These are phyloP conservation scores for Oenanthe melanoleuca DNA, from an alignment of 2,113 vertebrate species.

Conservation along the genomic window DNA sequence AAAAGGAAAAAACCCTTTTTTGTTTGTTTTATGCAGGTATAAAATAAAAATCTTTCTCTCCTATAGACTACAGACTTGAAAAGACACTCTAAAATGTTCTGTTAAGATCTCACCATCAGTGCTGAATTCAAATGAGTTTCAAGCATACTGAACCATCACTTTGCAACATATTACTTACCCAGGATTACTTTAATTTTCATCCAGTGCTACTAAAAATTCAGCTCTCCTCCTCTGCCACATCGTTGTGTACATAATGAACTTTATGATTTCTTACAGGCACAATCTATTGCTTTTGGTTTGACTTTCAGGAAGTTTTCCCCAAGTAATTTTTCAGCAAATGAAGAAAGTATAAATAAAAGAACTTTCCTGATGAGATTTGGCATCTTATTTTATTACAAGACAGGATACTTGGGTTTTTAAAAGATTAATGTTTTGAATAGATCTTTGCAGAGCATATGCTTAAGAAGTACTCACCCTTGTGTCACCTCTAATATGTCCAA, in stretches of 20 bases:
- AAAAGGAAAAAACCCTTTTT: background rate
- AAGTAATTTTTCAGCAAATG: constrained; percentile 56
- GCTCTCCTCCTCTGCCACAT: constrained; percentile 16
- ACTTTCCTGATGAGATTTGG: background rate
- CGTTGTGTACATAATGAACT: constrained; percentile 59
- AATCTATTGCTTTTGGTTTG: constrained; percentile 41
- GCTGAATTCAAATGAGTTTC: constrained; percentile 73
- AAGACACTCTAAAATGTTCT: constrained; percentile 34
- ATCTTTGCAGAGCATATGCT: constrained; percentile 3
- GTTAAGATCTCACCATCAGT: constrained; percentile 27
- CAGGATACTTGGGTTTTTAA: background rate
- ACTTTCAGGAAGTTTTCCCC: constrained; percentile 55
- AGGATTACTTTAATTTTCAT: constrained; percentile 72
- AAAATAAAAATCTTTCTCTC: constrained; percentile 3
- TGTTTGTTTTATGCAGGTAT: background rate
- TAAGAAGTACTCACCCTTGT: background rate
- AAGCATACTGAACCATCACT: constrained; percentile 55
- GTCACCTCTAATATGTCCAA: background rate
- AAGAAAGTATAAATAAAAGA: constrained; percentile 45
- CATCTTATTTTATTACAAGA: constrained; percentile 29
- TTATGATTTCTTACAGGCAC: constrained; percentile 51
- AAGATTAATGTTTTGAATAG: constrained; percentile 24
- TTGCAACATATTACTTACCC: constrained; percentile 62
- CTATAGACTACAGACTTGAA: constrained; percentile 2
- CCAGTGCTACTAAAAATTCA: constrained; percentile 65